Evolutionary conservation across 2,113 vertebrate genomes (phyloP), one percentile per base, ranked within the genome.

Genomic region (Nesogale talazaci): DNA sequence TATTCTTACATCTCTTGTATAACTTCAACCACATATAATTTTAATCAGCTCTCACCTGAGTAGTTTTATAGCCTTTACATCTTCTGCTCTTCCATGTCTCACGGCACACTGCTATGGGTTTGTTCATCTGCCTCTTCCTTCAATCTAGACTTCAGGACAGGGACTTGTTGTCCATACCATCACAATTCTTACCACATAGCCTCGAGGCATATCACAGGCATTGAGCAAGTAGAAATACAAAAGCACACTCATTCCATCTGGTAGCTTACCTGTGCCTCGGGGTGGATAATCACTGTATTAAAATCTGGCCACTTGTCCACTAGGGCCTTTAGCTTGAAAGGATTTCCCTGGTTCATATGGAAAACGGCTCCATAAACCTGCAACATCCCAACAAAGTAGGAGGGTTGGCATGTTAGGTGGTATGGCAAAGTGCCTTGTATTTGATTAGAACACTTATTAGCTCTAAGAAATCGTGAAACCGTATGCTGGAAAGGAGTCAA

Each of bases 261-360:
- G 36, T 15, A 40, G 1, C 88, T 95, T 88, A 97, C 94, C 94
- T 95, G 72, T 59, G 95, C 91, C 59, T 86, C 86, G 61, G 96
- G 96, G 27, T 91, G 91, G 25, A 96, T 29, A 16, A 96, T 87
- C 34, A 95, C 96, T 10, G 97, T 96, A 1, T 70, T 92, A 76
- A 95, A 97, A 69, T 95, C 91, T 80, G 96, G 96, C 96, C 97
- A 97, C 40, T 87, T 96, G 89, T 97, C 96, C 6, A 96, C 96
- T 23, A 96, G 2, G 12, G 78, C 96, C 67, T 95, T 96, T 31
- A 95, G 70, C 0, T 92, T 96, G 82, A 96, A 97, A 0, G 94
- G 94, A 29, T 97, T 96, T 76, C 96, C 94, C 10, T 86, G 89
- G 16, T 79, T 96, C 15, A 97, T 93, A 40, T 96, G 94, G 77